Conservation (phyloP, 2,888 invertebrate species). For the Nemoura dubitans region DNA sequence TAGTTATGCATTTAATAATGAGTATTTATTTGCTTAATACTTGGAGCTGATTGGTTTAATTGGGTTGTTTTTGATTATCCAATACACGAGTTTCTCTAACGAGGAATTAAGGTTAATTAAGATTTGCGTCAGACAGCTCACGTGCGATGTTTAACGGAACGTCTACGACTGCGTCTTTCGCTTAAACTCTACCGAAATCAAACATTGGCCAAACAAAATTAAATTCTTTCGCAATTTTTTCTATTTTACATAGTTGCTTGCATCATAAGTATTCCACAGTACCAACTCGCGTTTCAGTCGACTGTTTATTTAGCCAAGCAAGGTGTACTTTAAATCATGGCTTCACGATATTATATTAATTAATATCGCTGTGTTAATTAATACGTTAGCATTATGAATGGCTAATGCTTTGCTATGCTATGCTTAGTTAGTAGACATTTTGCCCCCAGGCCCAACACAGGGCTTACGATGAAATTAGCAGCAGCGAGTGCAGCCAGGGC, state of each 20-base stretch:
- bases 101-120: not conserved
- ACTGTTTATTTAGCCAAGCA: not conserved
- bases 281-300: not conserved
- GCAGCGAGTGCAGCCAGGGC: not conserved
- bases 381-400: constrained; percentile 12
- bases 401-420: not conserved
- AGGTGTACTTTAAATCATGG: not conserved
- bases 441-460: not conserved
- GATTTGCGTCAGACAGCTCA: not conserved
- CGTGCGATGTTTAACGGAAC: not conserved
- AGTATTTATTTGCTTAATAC: not conserved
- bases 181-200: not conserved
- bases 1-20: not conserved
- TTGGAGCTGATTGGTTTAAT: not conserved
- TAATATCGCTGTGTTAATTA: constrained; percentile 7
- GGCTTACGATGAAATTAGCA: not conserved
- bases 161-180: not conserved
- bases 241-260: not conserved
- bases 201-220: not conserved
- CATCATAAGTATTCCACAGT: not conserved
- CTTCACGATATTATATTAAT: constrained; percentile 12
- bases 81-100: not conserved
- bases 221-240: not conserved
- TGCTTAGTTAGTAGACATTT: not conserved
- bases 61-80: not conserved